Evolutionary conservation across 2,888 invertebrate species (phyloP), one percentile per base, ranked within the genome.

Genomic region (Druceiella hillmani): DNA sequence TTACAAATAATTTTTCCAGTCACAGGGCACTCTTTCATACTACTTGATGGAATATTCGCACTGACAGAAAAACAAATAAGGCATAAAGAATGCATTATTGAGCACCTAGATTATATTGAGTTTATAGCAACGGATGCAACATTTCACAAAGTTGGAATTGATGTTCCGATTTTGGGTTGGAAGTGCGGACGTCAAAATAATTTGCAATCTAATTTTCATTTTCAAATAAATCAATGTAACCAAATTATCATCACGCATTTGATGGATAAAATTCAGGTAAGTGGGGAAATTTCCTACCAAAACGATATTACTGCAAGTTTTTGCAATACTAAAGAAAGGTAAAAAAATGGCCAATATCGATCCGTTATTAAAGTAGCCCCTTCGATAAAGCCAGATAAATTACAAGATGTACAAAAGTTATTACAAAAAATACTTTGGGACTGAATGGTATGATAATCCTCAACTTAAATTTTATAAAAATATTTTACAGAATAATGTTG

Each of bases 121-220:
- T n/a, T n/a, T n/a, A n/a, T n/a, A n/a, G n/a, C n/a, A n/a, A n/a
- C n/a, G n/a, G n/a, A n/a, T n/a, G n/a, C n/a, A n/a, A n/a, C n/a
- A n/a, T n/a, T n/a, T n/a, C n/a, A n/a, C 26, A 34, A 34, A 34
- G 13, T 34, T 9, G 26, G 16, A 9, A 34, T 17, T 9, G 34
- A 34, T 11, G 17, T 34, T 7, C 34, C 14, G 10, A 10, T 32
- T n/a, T 17, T n/a, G 4, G 32, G 20, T 22, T 32, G 32, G 32
- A 34, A 26, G 16, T 17, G 17, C 15, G 12, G 20, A 12, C 31
- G 31, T 12, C 16, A 10, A 29, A 13, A 29, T 12, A 29, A 29
- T 29, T 13, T 29, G 11, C 13, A 29, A 29, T 29, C 29, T 31
- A 12, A 9, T 13, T 12, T 29, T 3, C 5, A 29, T 29, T 29